Conservation (phyloP, 2,888 invertebrate genomes). For the Psylliodes chrysocephalus region DNA sequence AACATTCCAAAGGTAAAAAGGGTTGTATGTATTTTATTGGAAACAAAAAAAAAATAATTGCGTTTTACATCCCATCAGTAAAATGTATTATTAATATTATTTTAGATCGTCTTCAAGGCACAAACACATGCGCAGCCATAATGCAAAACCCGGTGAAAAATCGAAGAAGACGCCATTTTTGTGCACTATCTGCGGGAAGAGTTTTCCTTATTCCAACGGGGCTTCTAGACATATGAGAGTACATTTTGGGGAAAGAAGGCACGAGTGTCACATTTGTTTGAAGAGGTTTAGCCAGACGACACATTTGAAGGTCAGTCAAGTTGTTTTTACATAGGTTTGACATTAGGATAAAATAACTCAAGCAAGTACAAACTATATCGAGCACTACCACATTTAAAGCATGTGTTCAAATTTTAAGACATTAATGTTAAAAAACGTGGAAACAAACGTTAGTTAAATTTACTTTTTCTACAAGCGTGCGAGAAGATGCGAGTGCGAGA, state of each 20-base stretch:
- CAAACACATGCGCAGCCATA: slow-evolving; percentile 55
- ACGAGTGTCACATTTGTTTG: slow-evolving; percentile 60
- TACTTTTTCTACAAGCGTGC: too few relatives aligned
- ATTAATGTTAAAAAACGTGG: too few relatives aligned
- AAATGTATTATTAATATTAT: not conserved
- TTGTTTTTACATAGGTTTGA: too few relatives aligned
- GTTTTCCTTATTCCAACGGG: slow-evolving; percentile 58
- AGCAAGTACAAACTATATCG: too few relatives aligned
- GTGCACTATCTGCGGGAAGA: slow-evolving; percentile 60
- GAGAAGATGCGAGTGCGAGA: too few relatives aligned
- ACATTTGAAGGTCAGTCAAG: slow-evolving; percentile 59
- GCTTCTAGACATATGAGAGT: slow-evolving; percentile 60
- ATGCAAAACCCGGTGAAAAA: slow-evolving; percentile 55
- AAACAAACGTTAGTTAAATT: too few relatives aligned
- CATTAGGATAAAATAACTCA: too few relatives aligned
- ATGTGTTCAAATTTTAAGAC: too few relatives aligned
- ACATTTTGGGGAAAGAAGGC: slow-evolving; percentile 60
- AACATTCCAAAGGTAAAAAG: slow-evolving; percentile 46
- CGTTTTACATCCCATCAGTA: too few relatives aligned
- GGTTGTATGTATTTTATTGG: too few relatives aligned
- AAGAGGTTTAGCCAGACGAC: slow-evolving; percentile 62
- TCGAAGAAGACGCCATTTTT: slow-evolving; percentile 57
- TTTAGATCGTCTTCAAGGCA: slow-evolving; percentile 53
- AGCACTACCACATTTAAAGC: too few relatives aligned
- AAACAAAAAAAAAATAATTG: too few relatives aligned